Evolutionary conservation across 2,888 invertebrate genomes (phyloP).

Genomic region (Drosophila paracracens): DNA sequence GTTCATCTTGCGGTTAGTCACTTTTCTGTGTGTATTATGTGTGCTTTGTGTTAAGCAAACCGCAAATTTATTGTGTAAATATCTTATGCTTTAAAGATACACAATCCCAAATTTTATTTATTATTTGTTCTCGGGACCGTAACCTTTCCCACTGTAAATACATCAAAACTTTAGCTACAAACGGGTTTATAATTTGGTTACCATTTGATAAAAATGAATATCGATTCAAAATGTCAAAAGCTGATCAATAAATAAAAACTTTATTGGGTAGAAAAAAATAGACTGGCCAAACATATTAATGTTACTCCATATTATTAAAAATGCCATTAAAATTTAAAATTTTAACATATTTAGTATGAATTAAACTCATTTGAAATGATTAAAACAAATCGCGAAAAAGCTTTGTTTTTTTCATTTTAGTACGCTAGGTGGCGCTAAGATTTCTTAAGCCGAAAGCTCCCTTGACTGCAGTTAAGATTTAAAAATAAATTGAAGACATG

Average conservation of each 20-base stretch:
- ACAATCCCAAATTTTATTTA: conserved; percentile 14
- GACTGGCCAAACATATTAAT: neutral
- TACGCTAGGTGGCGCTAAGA: conserved; percentile 36
- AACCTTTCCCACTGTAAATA: neutral
- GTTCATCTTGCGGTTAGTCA: conserved; percentile 33
- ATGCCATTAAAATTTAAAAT: neutral
- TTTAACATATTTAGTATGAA: neutral
- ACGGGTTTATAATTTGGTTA: neutral
- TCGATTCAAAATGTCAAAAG: neutral
- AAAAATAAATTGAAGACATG: conserved; percentile 4
- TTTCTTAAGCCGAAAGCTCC: conserved; percentile 17
- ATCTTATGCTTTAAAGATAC: conserved; percentile 28
- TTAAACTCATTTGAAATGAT: neutral
- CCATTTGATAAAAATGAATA: neutral
- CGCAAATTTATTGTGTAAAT: conserved; percentile 46
- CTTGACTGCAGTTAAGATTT: conserved; percentile 15
- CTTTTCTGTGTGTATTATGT: conserved; percentile 4
- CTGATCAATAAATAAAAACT: neutral
- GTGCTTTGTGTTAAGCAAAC: conserved; percentile 18
- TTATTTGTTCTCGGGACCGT: neutral
- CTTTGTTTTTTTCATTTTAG: neutral
- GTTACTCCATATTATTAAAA: neutral
- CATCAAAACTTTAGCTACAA: neutral
- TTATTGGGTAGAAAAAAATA: neutral
- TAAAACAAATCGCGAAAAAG: conserved; percentile 5